Evolutionary conservation across 2,888 invertebrate species (phyloP).

Genomic region (Griposia aprilina): DNA sequence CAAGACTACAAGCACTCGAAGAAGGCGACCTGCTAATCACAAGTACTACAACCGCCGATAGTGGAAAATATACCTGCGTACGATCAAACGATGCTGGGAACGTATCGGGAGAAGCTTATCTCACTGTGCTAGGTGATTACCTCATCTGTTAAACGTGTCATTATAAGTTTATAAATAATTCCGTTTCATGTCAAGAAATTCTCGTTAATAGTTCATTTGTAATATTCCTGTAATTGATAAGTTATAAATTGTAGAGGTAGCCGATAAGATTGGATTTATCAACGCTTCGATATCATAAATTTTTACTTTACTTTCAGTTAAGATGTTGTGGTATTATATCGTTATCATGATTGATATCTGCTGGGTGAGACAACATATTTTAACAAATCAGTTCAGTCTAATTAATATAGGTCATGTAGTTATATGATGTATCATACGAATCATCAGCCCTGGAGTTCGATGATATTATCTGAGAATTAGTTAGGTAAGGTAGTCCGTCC

Average conservation of each 20-base stretch:
- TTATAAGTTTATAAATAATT: conserved; percentile 21
- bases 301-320: conserved; percentile 30
- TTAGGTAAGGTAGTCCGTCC: neutral
- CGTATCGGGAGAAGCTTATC: conserved; percentile 95
- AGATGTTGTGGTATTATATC: conserved; percentile 17
- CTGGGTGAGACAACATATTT: conserved; percentile 1
- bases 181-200: conserved; percentile 12
- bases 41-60: conserved; percentile 95
- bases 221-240: conserved; percentile 48
- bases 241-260: conserved; percentile 17
- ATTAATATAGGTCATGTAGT: conserved; percentile 36
- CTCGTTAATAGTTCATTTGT: conserved; percentile 28
- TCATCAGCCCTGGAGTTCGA: neutral
- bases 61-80: conserved; percentile 97
- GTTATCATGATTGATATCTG: conserved; percentile 31
- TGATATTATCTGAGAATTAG: neutral
- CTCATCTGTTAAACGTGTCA: conserved; percentile 26
- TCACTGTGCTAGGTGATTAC: conserved; percentile 94
- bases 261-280: conserved; percentile 56
- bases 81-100: conserved; percentile 97
- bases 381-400: conserved; percentile 14
- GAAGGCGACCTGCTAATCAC: conserved; percentile 97
- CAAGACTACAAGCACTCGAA: conserved; percentile 95
- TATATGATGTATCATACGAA: neutral
- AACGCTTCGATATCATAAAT: conserved; percentile 24